Percentiles rank a stretch among this genome's conserved stretches.
Evolutionary conservation across 1,140 invertebrate genomes (phyloP).

Genomic region (Eueides isabella): DNA sequence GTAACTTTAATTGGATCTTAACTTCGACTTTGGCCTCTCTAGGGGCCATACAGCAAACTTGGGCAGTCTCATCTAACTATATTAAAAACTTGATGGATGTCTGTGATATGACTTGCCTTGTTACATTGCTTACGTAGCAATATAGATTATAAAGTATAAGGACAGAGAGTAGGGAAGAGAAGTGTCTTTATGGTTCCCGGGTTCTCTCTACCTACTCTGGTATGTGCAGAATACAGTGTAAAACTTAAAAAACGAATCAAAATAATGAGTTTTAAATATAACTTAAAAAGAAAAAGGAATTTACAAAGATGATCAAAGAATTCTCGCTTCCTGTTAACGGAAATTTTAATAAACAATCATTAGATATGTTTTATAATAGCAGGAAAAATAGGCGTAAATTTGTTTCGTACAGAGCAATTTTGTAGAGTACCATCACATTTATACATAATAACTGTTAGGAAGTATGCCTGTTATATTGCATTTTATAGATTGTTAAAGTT

Average conservation of each 20-base stretch:
- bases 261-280: too few species aligned
- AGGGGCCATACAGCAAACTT: conserved; percentile 23
- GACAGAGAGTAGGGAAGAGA: too few species aligned
- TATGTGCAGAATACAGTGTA: too few species aligned
- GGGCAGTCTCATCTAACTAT: conserved; percentile 30
- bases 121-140: not conserved
- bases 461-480: too few species aligned
- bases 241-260: too few species aligned
- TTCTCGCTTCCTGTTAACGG: not conserved
- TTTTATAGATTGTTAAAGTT: too few species aligned
- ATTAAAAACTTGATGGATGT: conserved; percentile 29
- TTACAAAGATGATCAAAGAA: not conserved
- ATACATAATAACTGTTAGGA: too few species aligned
- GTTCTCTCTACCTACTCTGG: too few species aligned
- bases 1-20: conserved; percentile 35
- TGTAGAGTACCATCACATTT: not conserved
- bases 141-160: too few species aligned
- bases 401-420: not conserved
- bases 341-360: conserved; percentile 9
- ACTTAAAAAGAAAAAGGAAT: not conserved
- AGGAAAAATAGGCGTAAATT: not conserved
- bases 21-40: conserved; percentile 23
- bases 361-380: not conserved
- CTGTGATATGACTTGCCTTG: conserved; percentile 19
- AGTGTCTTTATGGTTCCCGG: too few species aligned